Percentiles rank a stretch among this genome's conserved stretches.
Conservation (phyloP, 30 jellyfish, hydroid and myxozoan species). For the Cassiopea xamachana region DNA sequence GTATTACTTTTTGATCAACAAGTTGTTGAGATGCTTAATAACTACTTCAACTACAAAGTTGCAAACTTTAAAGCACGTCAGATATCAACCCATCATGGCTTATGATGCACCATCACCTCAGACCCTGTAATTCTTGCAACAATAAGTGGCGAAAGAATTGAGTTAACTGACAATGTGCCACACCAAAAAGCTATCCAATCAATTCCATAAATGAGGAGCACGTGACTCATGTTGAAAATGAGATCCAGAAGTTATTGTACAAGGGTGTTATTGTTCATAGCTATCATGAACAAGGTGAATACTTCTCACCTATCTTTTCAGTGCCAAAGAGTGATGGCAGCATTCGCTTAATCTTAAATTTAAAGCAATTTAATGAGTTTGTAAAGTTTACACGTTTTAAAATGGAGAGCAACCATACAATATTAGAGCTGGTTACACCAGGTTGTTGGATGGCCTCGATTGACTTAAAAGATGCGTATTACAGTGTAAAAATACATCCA, state of each 20-base stretch:
- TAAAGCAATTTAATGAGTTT: conserved; percentile 20
- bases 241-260: conserved; percentile 6
- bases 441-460: conserved; percentile 39
- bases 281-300: conserved; percentile 28
- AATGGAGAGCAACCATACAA: conserved; percentile 31
- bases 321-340: conserved; percentile 64
- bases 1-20: neutral
- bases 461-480: conserved; percentile 55
- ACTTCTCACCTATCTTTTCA: conserved; percentile 8
- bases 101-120: conserved; percentile 34
- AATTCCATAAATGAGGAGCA: conserved; percentile 32
- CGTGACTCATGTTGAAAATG: conserved; percentile 21
- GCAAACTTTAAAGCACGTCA: conserved; percentile 53
- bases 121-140: conserved; percentile 34
- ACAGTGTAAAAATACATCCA: conserved; percentile 37
- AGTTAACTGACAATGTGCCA: conserved; percentile 25
- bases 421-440: conserved; percentile 10
- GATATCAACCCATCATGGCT: conserved; percentile 26
- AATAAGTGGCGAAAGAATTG: conserved; percentile 19
- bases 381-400: conserved; percentile 29
- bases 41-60: conserved; percentile 26
- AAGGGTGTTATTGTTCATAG: conserved; percentile 15
- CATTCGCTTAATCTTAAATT: conserved; percentile 40
- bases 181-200: conserved; percentile 15
- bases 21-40: neutral